Evolutionary conservation across 2,797 vertebrate species (phyloP).

Genomic region (Chelonia mydas): DNA sequence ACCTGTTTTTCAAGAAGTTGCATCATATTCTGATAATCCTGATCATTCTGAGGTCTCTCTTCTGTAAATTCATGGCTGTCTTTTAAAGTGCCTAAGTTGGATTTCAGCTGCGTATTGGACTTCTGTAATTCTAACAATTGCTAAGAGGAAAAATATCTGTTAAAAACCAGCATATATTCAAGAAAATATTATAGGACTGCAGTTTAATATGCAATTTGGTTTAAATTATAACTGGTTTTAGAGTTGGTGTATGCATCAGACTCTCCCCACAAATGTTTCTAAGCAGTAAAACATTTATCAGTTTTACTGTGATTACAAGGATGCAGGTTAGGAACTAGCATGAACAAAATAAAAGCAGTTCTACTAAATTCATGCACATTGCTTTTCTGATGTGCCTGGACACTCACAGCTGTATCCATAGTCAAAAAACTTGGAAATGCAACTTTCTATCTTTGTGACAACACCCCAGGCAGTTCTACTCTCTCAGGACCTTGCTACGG

Average conservation of each 20-base stretch:
- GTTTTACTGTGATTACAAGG: not conserved
- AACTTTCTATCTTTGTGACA: not conserved
- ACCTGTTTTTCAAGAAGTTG: slow-evolving; percentile 90
- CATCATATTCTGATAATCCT: slow-evolving; percentile 84
- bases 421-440: not conserved
- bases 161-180: not conserved
- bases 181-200: not conserved
- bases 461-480: not conserved
- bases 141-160: slow-evolving; percentile 52
- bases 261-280: not conserved
- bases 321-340: not conserved
- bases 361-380: accelerated
- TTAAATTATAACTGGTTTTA: not conserved
- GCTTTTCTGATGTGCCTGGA: not conserved
- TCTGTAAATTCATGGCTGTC: slow-evolving; percentile 82
- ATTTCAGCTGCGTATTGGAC: slow-evolving; percentile 77
- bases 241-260: not conserved
- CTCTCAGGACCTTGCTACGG: not conserved
- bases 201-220: not conserved
- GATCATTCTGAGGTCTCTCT: slow-evolving; percentile 74
- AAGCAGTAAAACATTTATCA: not conserved
- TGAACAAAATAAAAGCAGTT: slow-evolving; percentile 3
- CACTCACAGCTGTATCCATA: not conserved
- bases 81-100: slow-evolving; percentile 81
- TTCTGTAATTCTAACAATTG: slow-evolving; percentile 82